phyloP scores from a whole-genome alignment of 2,797 vertebrate species.

The Bovichtus diacanthus region DNA sequence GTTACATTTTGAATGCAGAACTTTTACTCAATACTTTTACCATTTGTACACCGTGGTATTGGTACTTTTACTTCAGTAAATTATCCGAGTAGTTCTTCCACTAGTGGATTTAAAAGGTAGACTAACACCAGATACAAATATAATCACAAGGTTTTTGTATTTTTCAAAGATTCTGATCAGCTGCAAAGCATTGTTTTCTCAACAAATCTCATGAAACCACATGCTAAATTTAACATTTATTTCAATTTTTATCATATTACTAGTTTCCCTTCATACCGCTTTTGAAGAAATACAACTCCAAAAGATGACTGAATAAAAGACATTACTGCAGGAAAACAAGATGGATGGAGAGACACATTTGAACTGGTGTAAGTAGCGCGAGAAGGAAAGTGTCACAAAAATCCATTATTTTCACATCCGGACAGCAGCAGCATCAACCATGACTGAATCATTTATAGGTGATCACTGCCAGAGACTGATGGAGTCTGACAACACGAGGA shows the following conservation, averaged over 20 bases:
- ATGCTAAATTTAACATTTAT: too few relatives aligned
- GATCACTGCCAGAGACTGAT: conserved; percentile 51
- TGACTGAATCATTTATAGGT: conserved; percentile 53
- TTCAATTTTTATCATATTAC: background rate
- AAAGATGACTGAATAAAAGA: background rate
- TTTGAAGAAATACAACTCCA: too few relatives aligned
- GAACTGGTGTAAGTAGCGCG: background rate
- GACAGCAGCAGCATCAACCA: conserved; percentile 24
- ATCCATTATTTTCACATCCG: conserved; percentile 33
- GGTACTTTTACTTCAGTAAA: background rate
- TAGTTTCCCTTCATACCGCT: background rate
- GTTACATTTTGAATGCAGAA: too few relatives aligned
- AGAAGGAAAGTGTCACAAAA: conserved; percentile 28
- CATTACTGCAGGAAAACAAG: conserved; percentile 10
- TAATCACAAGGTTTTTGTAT: background rate
- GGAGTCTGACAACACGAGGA: conserved; percentile 43
- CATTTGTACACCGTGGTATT: background rate
- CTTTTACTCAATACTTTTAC: background rate
- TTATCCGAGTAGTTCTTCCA: background rate
- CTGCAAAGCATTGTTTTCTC: background rate
- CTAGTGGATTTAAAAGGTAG: background rate
- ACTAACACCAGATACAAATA: background rate
- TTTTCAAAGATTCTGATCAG: background rate
- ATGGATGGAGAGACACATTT: background rate
- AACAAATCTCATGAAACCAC: background rate